phyloP scores from a whole-genome alignment of 2,797 vertebrate species.

The Pagetopsis macropterus region DNA sequence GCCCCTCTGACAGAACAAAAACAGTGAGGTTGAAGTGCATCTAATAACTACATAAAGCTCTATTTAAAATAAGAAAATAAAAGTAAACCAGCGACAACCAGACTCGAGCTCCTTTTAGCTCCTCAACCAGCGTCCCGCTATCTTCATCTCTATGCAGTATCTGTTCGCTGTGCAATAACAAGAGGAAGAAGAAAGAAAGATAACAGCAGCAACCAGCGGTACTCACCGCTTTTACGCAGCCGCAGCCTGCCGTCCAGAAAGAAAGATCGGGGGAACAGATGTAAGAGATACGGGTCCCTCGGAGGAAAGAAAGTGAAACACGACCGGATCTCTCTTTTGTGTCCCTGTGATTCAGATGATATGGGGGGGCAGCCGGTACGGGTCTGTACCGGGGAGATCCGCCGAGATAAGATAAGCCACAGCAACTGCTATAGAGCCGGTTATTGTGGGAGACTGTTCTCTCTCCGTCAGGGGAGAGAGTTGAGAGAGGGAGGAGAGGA shows the following conservation, averaged over 20 bases:
- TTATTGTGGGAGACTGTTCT: constrained; percentile 48
- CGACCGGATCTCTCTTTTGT: constrained; percentile 26
- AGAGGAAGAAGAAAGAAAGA: constrained; percentile 43
- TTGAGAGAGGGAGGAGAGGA: constrained; percentile 38
- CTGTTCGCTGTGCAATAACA: constrained; percentile 24
- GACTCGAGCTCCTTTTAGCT: background rate
- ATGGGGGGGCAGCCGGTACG: constrained; percentile 19
- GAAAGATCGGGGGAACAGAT: constrained; percentile 58
- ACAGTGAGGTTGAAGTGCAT: constrained; percentile 58
- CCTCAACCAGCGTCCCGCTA: background rate
- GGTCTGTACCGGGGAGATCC: constrained; percentile 49
- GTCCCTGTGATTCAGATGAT: constrained; percentile 32
- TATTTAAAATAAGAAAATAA: constrained; percentile 3
- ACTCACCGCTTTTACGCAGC: constrained; percentile 68
- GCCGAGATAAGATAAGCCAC: constrained; percentile 55
- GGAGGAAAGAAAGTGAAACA: constrained; percentile 61
- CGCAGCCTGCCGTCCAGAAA: constrained; percentile 63
- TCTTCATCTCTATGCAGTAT: constrained; percentile 22
- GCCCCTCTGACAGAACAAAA: constrained; percentile 73
- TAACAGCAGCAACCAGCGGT: constrained; percentile 38
- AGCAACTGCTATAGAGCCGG: constrained; percentile 42
- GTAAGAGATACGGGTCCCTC: constrained; percentile 35
- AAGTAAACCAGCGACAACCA: constrained; percentile 23
- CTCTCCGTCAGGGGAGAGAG: constrained; percentile 42
- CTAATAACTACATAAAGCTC: constrained; percentile 26